Evolutionary conservation across 2,113 vertebrate genomes (phyloP), one percentile per base, ranked within the genome.

Genomic region (Ellobius talpinus): DNA sequence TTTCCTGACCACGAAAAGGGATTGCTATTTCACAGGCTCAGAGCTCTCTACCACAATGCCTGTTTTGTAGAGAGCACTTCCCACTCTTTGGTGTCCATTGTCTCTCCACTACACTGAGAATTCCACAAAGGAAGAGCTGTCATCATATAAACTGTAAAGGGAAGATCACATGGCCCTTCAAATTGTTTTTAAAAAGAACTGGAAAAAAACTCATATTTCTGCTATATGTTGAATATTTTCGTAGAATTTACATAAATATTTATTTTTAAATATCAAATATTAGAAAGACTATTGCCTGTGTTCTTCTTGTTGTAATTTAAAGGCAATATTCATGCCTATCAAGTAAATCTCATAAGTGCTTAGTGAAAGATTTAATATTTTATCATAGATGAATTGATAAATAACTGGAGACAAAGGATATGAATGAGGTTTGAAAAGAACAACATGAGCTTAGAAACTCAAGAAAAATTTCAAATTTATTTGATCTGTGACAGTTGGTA

Each of bases 361-460:
- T 92, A 63, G 23, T 70, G 52, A 87, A 74, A 65, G 1, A 58
- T 84, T 92, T 79, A 92, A 86, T 70, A 74, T 55, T 52, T 93
- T 90, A 45, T 21, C 70, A 26, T 86, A 90, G 93, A 77, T 82
- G 23, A 86, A 90, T 70, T 45, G 13, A 90, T 45, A 58, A 91
- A 89, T 52, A 90, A 4, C 42, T 31, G 2, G 65, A 1, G 11
- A 93, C 66, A 87, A 50, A 89, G 17, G 10, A 7, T 42, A 74
- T 55, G 26, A 79, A 5, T 11, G 78, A 26, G 21, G 1, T 50
- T 72, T n/a, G 17, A 39, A 10, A 24, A 89, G 50, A 3, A 89
- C 61, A 42, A 85, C 2, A 55, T 21, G 86, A 91, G 73, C n/a
- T 68, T 78, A 94, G 76, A 26, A 86, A 52, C n/a, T 79, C 39